A percentile compares a stretch with the other conserved stretches of the same genome.
Evolutionary conservation across 37 sponge, comb jelly and placozoan genomes (phyloP).

Genomic region (Axinella damicornis): DNA sequence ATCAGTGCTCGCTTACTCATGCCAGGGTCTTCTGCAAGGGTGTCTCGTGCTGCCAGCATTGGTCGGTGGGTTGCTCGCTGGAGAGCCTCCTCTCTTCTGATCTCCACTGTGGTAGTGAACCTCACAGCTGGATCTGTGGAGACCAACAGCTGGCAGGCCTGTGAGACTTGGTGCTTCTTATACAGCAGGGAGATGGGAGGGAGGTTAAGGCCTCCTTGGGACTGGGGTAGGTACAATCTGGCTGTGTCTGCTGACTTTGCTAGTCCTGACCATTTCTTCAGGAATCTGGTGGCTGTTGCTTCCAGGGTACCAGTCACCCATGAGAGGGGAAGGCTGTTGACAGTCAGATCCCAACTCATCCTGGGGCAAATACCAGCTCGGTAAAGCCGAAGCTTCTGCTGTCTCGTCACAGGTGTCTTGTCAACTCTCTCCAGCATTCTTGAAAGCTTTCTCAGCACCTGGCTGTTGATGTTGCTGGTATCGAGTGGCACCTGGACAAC

Average conservation of each 20-base stretch:
- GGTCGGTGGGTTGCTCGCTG: slow-evolving; percentile 3
- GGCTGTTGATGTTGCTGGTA: neutral
- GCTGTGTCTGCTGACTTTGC: neutral
- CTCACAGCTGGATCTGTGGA: slow-evolving; percentile 19
- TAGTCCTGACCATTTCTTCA: slow-evolving; percentile 31
- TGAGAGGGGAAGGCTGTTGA: slow-evolving; percentile 7
- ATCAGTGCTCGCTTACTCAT: neutral
- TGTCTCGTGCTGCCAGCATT: neutral
- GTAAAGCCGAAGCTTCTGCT: slow-evolving; percentile 24
- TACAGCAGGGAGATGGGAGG: neutral
- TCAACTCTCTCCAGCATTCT: slow-evolving; percentile 25
- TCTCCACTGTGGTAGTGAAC: neutral
- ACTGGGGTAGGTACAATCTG: slow-evolving; percentile 9
- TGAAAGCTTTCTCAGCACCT: neutral
- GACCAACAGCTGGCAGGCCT: neutral
- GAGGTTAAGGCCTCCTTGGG: slow-evolving; percentile 29
- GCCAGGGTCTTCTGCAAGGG: slow-evolving; percentile 23
- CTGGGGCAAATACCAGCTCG: slow-evolving; percentile 28
- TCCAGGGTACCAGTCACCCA: slow-evolving; percentile 33
- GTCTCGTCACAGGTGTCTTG: neutral
- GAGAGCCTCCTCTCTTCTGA: neutral
- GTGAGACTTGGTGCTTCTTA: slow-evolving; percentile 8
- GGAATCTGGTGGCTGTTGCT: slow-evolving; percentile 19
- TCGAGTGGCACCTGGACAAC: neutral
- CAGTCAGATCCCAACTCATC: slow-evolving; percentile 24